phyloP scores from a whole-genome alignment of 2,797 vertebrate genomes.

The Eulemur mongoz region DNA sequence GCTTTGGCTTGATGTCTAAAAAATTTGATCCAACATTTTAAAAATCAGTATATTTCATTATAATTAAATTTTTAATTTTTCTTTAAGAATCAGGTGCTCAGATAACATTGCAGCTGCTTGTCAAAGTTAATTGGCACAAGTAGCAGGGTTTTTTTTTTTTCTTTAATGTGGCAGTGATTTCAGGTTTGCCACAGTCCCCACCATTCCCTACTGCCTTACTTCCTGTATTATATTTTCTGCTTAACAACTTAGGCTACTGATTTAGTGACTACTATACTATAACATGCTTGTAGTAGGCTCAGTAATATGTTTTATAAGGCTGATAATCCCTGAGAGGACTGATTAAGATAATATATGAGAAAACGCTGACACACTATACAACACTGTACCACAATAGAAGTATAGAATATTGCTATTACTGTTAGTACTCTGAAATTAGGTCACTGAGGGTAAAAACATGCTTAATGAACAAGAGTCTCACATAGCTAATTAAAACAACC shows the following conservation, averaged over 20 bases:
- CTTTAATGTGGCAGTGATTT: not conserved
- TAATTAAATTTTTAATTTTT: not conserved
- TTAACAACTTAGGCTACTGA: not conserved
- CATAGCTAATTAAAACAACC: not conserved
- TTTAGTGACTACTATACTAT: not conserved
- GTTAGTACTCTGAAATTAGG: not conserved
- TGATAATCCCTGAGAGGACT: not conserved
- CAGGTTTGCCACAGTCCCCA: not conserved
- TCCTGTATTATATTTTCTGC: not conserved
- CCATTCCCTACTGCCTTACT: not conserved
- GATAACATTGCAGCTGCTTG: not conserved
- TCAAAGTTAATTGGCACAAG: not conserved
- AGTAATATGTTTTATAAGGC: not conserved
- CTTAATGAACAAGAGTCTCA: not conserved
- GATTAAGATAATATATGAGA: not conserved
- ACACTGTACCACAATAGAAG: not conserved
- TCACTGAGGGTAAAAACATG: not conserved
- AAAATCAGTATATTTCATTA: not conserved
- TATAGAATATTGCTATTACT: not conserved
- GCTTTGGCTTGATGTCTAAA: constrained; percentile 25
- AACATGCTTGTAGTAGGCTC: not conserved
- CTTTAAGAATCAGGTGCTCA: not conserved
- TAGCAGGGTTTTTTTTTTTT: not conserved
- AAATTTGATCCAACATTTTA: not conserved
- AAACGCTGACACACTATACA: not conserved